Evolutionary conservation across 2,113 vertebrate genomes (phyloP), one percentile per base, ranked within the genome.

Genomic region (Shinisaurus crocodilurus): DNA sequence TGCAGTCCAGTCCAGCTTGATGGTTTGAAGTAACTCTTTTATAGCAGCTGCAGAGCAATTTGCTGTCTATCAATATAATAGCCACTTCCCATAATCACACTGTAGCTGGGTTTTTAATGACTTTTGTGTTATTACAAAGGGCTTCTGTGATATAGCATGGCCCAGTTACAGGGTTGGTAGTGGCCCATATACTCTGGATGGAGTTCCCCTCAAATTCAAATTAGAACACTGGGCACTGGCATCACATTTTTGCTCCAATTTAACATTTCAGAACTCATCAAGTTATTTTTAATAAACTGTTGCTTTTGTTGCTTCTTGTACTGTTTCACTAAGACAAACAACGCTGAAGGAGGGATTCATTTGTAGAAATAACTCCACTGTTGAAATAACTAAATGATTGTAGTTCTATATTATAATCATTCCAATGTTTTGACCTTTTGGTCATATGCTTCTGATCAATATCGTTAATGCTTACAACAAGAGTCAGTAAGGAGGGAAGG

Each of bases 351-450:
- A 57, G 63, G 43, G 75, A 86, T 89, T 89, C 70, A 92, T 67
- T 92, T 95, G 29, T 79, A 93, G 94, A 95, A 95, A 90, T 93
- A 94, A 94, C 91, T 90, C 1, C 54, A 2, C 57, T 92, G 95
- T 92, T 95, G 74, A 95, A 92, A 92, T 93, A 84, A 83, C 63
- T 89, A 91, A 93, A 86, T 34, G 74, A 81, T 88, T 91, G 89
- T 57, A 84, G 91, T 96, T 97, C 97, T 98, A 96, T 97, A 97
- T 97, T 97, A 97, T 96, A 98, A 98, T 98, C 97, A 97, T 98
- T 98, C 96, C 97, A 97, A 96, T 97, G 95, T 96, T 97, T 90
- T 99, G 98, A 98, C 98, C 98, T 98, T 99, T 99, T 97, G 97
- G 96, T 96, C 97, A 96, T 96, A 93, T 96, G 93, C 94, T 95